Base-by-base conservation (phyloP, 2,888 invertebrate species). In the Ormyrus labotus region DNA sequence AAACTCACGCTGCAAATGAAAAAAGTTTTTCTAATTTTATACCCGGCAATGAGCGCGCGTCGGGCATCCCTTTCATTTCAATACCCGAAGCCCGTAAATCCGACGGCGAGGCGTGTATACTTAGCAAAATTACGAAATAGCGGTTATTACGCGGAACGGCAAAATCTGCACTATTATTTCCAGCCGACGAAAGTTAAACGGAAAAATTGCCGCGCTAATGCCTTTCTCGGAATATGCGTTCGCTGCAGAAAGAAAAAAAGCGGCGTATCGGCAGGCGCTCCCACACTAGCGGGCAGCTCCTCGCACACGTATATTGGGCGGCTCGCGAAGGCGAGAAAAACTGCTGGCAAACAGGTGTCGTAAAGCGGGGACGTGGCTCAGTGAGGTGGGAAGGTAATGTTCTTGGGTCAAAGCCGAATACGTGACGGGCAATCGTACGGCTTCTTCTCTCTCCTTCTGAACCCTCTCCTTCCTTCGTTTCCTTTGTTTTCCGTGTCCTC, bases 311-410 rank as follows among this genome's bases (percentile, higher is more conserved):
- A 72, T 19, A 19, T 58, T 60, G 11, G 13, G 45, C 55, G 19
- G 19, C 19, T 1, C 57, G 67, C 19, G 61, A 72, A 72, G 55
- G 11, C 67, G 11, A 67, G 61, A 67, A 76, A 75, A 82, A 75
- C 69, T 70, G 53, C 58, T 81, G 83, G 86, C 86, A 87, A 88
- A 88, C 88, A 88, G 87, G 87, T 88, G 88, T 87, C 87, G 86
- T 88, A 87, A 88, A 87, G 82, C 83, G 82, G 83, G 84, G 83
- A 87, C 86, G 87, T 87, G 86, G 86, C 84, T 84, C 50, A 57
- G 57, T 45, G 71, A 67, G 65, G 75, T 70, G 83, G 83, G 58
- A 67, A 75, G 81, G 80, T 83, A 81, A 83, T 77, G 81, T 78
- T 67, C 76, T 60, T 55, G 67, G 74, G 67, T 71, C 55, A 75